Evolutionary conservation across 2,113 vertebrate genomes (phyloP).

Genomic region (Castor canadensis): DNA sequence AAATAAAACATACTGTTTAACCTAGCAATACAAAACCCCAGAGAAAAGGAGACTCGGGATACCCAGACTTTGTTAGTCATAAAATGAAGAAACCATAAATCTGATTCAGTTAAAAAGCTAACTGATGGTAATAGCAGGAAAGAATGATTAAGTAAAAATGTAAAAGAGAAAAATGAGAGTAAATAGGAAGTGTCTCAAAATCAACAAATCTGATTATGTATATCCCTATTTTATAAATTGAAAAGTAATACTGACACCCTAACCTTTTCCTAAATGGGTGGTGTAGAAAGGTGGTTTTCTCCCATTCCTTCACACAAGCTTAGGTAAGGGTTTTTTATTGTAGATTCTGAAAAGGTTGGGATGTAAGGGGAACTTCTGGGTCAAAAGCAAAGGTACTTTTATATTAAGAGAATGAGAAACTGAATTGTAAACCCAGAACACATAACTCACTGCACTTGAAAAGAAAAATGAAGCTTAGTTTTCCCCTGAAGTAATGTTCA

Average conservation of each 20-base stretch:
- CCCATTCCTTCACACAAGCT: neutral
- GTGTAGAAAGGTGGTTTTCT: neutral
- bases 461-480: neutral
- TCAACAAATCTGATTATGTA: neutral
- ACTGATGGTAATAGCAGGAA: neutral
- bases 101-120: neutral
- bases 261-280: neutral
- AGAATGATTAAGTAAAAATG: neutral
- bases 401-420: neutral
- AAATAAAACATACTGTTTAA: neutral
- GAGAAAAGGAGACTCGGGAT: neutral
- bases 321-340: neutral
- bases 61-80: neutral
- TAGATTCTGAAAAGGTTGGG: neutral
- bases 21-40: neutral
- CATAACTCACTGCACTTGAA: neutral
- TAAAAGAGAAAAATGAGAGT: neutral
- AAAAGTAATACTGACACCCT: rapidly evolving
- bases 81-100: neutral
- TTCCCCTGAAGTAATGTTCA: neutral
- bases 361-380: neutral
- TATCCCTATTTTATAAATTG: too few species aligned
- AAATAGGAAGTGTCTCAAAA: neutral
- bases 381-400: neutral
- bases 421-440: neutral